Conservation (phyloP, 2,888 invertebrate species). For the Phlogophora meticulosa region DNA sequence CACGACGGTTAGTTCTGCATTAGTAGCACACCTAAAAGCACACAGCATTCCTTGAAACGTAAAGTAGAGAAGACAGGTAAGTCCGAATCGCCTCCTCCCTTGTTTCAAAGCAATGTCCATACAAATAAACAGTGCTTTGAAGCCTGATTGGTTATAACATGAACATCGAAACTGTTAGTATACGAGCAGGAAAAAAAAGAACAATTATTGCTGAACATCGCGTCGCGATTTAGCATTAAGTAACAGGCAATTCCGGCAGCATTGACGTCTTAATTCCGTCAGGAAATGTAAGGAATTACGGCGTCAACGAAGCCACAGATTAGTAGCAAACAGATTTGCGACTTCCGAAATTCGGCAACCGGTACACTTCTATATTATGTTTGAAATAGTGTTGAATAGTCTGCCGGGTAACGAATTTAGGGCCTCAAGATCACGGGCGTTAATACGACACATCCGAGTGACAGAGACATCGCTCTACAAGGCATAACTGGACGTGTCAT, state of each 20-base stretch:
- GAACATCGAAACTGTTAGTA: constrained; percentile 39
- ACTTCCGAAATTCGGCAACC: constrained; percentile 5
- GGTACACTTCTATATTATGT: background rate
- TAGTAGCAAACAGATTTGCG: constrained; percentile 23
- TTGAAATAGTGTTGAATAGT: background rate
- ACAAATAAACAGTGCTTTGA: constrained; percentile 41
- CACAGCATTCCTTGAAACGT: constrained; percentile 84
- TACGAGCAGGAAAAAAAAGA: constrained; percentile 46
- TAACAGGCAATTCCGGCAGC: constrained; percentile 54
- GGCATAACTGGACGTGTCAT: background rate
- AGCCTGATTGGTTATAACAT: constrained; percentile 44
- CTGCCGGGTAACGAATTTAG: constrained; percentile 13
- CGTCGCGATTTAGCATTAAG: constrained; percentile 40
- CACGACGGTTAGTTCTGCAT: constrained; percentile 80
- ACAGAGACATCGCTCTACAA: background rate
- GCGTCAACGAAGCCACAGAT: constrained; percentile 44
- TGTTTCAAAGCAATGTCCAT: constrained; percentile 39
- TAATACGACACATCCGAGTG: background rate
- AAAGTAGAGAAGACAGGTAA: constrained; percentile 76
- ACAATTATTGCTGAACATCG: constrained; percentile 26
- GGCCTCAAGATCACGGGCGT: background rate
- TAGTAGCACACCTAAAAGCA: constrained; percentile 89
- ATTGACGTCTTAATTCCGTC: constrained; percentile 39
- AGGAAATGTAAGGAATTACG: constrained; percentile 29
- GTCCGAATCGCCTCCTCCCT: constrained; percentile 75